Conservation (phyloP, 2,113 vertebrate genomes). For the Nasalis larvatus region DNA sequence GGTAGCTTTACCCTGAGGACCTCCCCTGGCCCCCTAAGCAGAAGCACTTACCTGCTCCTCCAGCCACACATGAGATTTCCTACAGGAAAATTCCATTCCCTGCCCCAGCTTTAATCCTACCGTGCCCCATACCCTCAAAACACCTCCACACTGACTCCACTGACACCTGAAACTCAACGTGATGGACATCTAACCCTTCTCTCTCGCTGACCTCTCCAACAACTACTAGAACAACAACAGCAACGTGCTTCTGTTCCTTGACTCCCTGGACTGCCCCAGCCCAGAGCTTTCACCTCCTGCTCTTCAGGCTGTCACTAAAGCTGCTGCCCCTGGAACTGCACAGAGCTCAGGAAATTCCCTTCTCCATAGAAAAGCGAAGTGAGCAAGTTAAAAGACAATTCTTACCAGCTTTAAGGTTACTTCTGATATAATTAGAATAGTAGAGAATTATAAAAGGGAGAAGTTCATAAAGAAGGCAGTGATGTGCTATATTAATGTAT, state of each 20-base stretch:
- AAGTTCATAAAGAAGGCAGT: not conserved
- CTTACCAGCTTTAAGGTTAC: not conserved
- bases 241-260: not conserved
- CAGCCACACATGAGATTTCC: not conserved
- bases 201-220: not conserved
- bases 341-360: not conserved
- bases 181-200: not conserved
- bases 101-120: no score
- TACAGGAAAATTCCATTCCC: not conserved
- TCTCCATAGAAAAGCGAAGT: not conserved
- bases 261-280: not conserved
- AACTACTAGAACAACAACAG: not conserved
- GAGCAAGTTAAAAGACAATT: not conserved
- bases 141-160: not conserved
- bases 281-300: not conserved
- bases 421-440: no score
- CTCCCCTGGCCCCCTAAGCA: not conserved
- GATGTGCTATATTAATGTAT: no score
- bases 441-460: not conserved
- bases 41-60: not conserved
- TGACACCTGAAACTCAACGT: not conserved
- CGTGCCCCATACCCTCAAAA: not conserved
- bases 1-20: not conserved
- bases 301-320: not conserved
- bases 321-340: not conserved